A percentile compares a stretch with the other conserved stretches of the same genome.
Conservation (phyloP, 2,113 vertebrate species). For the Passer domesticus region DNA sequence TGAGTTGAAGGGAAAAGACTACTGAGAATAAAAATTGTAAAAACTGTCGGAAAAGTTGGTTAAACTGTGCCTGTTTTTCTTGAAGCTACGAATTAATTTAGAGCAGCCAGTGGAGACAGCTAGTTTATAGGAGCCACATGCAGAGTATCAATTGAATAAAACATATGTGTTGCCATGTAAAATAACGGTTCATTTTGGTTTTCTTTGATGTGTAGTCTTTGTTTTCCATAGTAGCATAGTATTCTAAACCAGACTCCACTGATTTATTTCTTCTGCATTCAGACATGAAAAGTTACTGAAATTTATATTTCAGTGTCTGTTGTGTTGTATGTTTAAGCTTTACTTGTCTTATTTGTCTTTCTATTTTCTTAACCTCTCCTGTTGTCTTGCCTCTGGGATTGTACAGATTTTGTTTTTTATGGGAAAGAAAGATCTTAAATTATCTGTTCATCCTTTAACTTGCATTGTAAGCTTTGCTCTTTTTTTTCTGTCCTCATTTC, state of each 20-base stretch:
- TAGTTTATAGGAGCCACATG: neutral
- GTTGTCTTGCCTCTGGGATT: neutral
- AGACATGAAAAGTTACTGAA: neutral
- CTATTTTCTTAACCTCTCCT: neutral
- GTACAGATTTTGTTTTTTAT: neutral
- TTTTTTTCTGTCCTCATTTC: neutral
- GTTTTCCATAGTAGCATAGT: neutral
- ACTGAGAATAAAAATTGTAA: neutral
- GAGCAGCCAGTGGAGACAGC: neutral
- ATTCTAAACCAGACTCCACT: neutral
- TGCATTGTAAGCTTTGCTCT: neutral
- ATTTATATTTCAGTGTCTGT: neutral
- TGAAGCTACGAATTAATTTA: neutral
- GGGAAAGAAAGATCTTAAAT: neutral
- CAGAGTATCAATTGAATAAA: neutral
- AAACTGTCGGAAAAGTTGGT: neutral
- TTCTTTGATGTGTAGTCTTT: neutral
- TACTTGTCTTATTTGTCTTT: neutral
- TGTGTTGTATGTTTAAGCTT: neutral
- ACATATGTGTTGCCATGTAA: neutral
- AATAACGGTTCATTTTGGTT: neutral
- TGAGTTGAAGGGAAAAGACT: neutral
- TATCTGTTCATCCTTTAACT: neutral
- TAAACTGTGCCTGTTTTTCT: neutral
- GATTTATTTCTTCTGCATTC: neutral